These are phyloP conservation scores for Epinephelus lanceolatus DNA, from an alignment of 2,113 vertebrate species.

Conservation along the genomic window DNA sequence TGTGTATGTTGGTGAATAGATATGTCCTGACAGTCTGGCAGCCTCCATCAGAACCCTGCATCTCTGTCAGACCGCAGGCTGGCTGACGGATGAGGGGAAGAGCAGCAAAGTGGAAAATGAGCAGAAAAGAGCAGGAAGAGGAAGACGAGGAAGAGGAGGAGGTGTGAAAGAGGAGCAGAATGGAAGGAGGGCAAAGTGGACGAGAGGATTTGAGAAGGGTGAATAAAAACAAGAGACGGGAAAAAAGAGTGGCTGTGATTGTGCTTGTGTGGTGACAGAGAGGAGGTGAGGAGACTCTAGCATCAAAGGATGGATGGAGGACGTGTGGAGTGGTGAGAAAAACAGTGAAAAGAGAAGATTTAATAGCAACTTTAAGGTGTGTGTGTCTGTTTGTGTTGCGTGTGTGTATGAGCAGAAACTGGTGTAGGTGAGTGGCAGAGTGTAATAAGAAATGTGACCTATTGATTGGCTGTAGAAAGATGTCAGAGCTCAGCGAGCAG, in stretches of 20 bases:
- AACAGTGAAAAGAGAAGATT: constrained; percentile 19
- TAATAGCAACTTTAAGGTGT: constrained; percentile 31
- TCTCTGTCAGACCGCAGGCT: constrained; percentile 66
- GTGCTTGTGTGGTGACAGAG: constrained; percentile 15
- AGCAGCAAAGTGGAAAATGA: constrained; percentile 70
- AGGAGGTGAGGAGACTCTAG: constrained; percentile 28
- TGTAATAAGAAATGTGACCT: constrained; percentile 77
- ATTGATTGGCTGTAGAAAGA: constrained; percentile 72
- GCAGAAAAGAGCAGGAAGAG: constrained; percentile 38
- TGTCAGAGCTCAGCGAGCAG: constrained; percentile 53
- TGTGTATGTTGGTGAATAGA: constrained; percentile 62
- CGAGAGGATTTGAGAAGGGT: constrained; percentile 26
- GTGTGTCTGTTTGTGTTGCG: constrained; percentile 43
- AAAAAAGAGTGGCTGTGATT: background rate
- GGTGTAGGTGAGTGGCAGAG: constrained; percentile 67
- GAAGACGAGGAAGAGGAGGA: constrained; percentile 29
- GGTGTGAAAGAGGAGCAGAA: constrained; percentile 26
- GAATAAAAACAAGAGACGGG: background rate
- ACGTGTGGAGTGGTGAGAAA: constrained; percentile 14
- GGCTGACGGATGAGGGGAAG: constrained; percentile 68
- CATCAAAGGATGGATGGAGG: constrained; percentile 12
- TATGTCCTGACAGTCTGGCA: constrained; percentile 72
- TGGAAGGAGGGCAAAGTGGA: constrained; percentile 26
- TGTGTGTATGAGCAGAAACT: constrained; percentile 21
- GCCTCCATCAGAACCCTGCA: constrained; percentile 63